Percentiles rank a stretch among this genome's conserved stretches.
These are phyloP conservation scores for Candoia aspera DNA, from an alignment of 2,113 vertebrate species.

Conservation along the genomic window DNA sequence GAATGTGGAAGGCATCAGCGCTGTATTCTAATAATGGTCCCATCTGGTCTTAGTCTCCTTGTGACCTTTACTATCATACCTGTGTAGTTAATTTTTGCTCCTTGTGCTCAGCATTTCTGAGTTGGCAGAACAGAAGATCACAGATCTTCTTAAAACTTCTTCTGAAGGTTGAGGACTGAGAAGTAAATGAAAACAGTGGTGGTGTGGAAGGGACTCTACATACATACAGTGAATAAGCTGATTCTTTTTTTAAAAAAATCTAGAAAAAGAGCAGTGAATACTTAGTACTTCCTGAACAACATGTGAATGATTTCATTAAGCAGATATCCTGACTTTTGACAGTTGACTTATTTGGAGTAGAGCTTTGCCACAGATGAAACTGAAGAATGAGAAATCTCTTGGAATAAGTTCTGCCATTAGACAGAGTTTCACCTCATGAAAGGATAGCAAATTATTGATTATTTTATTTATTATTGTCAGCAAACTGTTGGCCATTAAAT, in stretches of 20 bases:
- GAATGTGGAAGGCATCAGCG: not conserved
- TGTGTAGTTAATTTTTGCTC: not conserved
- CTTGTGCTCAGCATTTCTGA: not conserved
- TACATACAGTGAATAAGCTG: not conserved
- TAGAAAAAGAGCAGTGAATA: not conserved
- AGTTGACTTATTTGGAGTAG: not conserved
- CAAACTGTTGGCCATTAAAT: not conserved
- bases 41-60: not conserved
- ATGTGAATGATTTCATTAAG: slow-evolving; percentile 12
- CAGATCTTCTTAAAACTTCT: not conserved
- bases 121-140: not conserved
- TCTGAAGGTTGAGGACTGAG: not conserved
- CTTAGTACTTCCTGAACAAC: not conserved
- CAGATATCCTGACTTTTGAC: not conserved
- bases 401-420: not conserved
- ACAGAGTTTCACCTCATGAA: not conserved
- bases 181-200: not conserved
- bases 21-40: not conserved
- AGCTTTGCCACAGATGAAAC: not conserved
- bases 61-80: not conserved
- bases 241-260: not conserved
- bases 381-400: not conserved
- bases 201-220: not conserved
- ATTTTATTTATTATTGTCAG: not conserved
- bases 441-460: not conserved